Percentiles rank a stretch among this genome's conserved stretches.
phyloP scores from a whole-genome alignment of 2,113 vertebrate species.

The Trematomus loennbergii region DNA sequence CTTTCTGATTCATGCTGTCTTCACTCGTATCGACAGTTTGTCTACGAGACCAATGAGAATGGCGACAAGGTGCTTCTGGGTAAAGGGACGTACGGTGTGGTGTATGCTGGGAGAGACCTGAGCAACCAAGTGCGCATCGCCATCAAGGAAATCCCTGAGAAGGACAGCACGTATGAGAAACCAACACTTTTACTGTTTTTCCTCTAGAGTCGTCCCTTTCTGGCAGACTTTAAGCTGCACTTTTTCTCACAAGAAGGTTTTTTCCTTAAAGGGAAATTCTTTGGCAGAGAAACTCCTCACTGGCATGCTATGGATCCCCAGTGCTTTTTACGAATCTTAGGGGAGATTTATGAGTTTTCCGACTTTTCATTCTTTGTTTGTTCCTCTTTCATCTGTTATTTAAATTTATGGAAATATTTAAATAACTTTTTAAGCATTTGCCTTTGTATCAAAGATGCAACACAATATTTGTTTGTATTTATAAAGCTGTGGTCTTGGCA shows the following conservation, averaged over 20 bases:
- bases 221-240: neutral
- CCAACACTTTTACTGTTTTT: neutral
- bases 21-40: conserved; percentile 77
- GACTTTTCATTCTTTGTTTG: conserved; percentile 29
- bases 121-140: conserved; percentile 93
- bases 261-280: conserved; percentile 21
- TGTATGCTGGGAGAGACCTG: conserved; percentile 91
- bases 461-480: neutral
- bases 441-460: no score
- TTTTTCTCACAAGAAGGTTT: conserved; percentile 23
- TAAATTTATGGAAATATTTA: no score
- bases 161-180: conserved; percentile 88
- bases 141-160: conserved; percentile 95
- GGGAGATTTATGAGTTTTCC: conserved; percentile 40
- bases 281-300: conserved; percentile 26
- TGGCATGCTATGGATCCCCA: neutral
- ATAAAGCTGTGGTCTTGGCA: neutral
- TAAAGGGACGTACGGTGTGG: conserved; percentile 91
- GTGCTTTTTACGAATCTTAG: neutral
- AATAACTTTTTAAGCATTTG: conserved; percentile 2
- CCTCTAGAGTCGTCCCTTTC: neutral
- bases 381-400: neutral
- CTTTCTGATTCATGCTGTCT: conserved; percentile 5
- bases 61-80: conserved; percentile 90
- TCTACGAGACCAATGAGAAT: conserved; percentile 88